Conservation (phyloP, 2,113 vertebrate genomes). For the Cavia porcellus region DNA sequence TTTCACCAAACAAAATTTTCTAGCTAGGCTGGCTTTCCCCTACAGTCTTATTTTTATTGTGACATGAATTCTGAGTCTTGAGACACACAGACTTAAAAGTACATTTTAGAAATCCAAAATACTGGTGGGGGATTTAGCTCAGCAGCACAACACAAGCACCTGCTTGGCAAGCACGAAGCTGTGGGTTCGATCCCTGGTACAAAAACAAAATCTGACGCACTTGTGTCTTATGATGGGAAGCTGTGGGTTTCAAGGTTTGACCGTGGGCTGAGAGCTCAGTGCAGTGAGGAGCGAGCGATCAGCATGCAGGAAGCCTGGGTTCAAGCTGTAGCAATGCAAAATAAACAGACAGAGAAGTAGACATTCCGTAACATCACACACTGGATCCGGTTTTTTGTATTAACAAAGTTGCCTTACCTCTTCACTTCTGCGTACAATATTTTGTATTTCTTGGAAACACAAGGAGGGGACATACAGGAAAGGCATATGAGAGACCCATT, state of each 20-base stretch:
- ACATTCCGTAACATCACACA: background rate
- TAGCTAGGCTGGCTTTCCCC: background rate
- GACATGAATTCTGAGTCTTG: slow-evolving; percentile 10
- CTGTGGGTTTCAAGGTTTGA: background rate
- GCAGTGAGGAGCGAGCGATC: background rate
- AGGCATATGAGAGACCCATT: background rate
- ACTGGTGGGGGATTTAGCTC: no score
- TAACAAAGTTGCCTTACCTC: background rate
- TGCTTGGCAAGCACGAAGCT: no score
- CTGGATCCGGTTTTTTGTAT: background rate
- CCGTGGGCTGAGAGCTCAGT: no score
- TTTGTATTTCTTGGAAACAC: background rate
- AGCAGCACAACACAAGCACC: no score
- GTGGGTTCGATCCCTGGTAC: no score
- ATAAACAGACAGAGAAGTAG: background rate
- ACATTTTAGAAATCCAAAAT: background rate
- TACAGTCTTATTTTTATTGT: slow-evolving; percentile 8
- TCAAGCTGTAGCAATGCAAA: background rate
- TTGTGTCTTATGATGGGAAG: background rate
- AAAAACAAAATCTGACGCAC: background rate
- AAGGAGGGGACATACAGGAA: background rate
- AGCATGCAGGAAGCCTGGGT: no score
- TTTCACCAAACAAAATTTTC: slow-evolving; percentile 10
- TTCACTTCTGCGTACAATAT: background rate
- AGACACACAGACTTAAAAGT: background rate